A percentile compares a stretch with the other conserved stretches of the same genome.
These are phyloP conservation scores for Ctenochaetus hawaiiensis DNA, from an alignment of 2,797 vertebrate genomes.

Conservation along the genomic window DNA sequence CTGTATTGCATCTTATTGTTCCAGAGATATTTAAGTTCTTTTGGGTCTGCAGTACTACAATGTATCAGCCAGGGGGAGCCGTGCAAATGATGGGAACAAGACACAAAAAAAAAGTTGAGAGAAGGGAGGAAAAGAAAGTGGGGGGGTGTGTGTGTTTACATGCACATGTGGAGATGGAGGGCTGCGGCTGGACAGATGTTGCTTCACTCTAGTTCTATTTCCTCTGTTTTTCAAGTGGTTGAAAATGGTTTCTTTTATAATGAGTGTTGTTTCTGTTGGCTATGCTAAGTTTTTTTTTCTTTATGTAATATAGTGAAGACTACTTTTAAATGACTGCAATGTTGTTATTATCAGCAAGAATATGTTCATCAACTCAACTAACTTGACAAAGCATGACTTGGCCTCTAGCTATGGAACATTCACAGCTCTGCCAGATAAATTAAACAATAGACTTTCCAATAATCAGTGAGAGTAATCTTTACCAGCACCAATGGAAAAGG, in stretches of 20 bases:
- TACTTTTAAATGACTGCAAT: not conserved
- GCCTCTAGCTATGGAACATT: not conserved
- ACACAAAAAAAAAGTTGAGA: not conserved
- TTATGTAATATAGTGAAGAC: not conserved
- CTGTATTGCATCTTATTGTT: no score
- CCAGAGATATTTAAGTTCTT: no score
- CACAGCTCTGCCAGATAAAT: not conserved
- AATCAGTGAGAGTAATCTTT: slow-evolving; percentile 8
- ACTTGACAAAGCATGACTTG: not conserved
- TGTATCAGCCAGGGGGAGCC: slow-evolving; percentile 20
- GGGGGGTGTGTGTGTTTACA: not conserved
- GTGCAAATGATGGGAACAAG: not conserved
- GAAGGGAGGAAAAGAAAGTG: not conserved
- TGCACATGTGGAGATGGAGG: not conserved
- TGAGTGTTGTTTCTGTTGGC: not conserved
- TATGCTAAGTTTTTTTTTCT: not conserved
- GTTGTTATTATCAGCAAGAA: not conserved
- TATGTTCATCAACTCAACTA: not conserved
- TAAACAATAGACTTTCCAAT: slow-evolving; percentile 19
- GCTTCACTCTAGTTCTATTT: not conserved
- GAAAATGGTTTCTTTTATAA: not conserved
- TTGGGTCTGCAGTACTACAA: not conserved
- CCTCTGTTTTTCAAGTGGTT: not conserved
- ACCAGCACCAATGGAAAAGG: slow-evolving; percentile 23
- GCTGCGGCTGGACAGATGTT: not conserved